Conservation (phyloP, 2,888 invertebrate species). For the Axea sp. region DNA sequence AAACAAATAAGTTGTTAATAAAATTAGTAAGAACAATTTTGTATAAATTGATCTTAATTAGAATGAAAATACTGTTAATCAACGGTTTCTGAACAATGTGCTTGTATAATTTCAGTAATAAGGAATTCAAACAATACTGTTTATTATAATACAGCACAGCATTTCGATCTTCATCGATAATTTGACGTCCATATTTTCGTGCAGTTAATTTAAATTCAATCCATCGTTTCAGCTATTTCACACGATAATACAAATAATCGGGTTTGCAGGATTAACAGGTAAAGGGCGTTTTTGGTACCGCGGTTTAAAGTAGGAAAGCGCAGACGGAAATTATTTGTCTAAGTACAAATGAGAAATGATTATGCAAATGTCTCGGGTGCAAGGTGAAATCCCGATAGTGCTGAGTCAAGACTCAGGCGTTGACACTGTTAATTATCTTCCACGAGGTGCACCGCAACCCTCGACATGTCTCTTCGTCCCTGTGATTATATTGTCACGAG, state of each 20-base stretch:
- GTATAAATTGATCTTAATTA: too few species aligned
- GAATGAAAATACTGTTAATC: too few species aligned
- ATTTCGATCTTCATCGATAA: too few species aligned
- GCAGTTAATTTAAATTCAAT: too few species aligned
- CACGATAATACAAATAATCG: slow-evolving; percentile 42
- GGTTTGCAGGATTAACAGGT: slow-evolving; percentile 28
- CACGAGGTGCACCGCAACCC: slow-evolving; percentile 59
- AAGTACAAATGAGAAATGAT: slow-evolving; percentile 66
- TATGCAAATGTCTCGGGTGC: slow-evolving; percentile 47
- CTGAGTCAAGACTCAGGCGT: slow-evolving; percentile 64
- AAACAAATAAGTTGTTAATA: slow-evolving; percentile 13
- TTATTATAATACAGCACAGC: too few species aligned
- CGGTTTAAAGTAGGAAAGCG: slow-evolving; percentile 27
- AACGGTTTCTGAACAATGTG: too few species aligned
- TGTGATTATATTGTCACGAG: slow-evolving; percentile 67
- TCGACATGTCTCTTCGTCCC: slow-evolving; percentile 56
- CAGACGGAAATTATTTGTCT: slow-evolving; percentile 69
- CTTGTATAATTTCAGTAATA: too few species aligned
- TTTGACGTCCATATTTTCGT: too few species aligned
- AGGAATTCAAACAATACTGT: too few species aligned
- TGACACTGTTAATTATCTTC: slow-evolving; percentile 69
- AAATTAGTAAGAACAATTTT: slow-evolving; percentile 16
- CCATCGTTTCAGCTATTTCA: too few species aligned
- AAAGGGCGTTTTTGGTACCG: slow-evolving; percentile 37
- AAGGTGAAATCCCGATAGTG: slow-evolving; percentile 62